Conservation (phyloP, 2,797 vertebrate genomes). For the Pteropus rufus region DNA sequence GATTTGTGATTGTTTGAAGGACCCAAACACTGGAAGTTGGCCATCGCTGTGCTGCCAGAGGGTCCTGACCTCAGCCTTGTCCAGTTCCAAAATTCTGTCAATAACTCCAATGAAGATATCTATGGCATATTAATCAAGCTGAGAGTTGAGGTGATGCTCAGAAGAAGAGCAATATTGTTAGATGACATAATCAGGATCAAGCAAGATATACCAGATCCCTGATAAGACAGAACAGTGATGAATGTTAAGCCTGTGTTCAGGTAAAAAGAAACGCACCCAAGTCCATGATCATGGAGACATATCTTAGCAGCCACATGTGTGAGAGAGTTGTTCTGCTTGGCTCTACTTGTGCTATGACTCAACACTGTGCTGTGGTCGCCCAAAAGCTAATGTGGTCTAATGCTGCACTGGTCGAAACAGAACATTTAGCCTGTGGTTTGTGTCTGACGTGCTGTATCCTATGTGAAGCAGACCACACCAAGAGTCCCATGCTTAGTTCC, state of each 20-base stretch:
- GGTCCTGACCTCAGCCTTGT: slow-evolving; percentile 31
- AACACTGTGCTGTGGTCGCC: not conserved
- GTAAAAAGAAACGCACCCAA: not conserved
- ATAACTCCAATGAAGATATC: not conserved
- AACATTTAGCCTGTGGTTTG: not conserved
- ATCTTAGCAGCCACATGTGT: not conserved
- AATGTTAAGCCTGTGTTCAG: not conserved
- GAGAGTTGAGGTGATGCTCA: not conserved
- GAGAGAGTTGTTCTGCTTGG: not conserved
- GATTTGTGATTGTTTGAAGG: not conserved
- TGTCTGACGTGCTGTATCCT: not conserved
- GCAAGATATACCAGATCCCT: not conserved
- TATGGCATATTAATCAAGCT: not conserved
- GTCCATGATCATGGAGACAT: not conserved
- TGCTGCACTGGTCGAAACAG: not conserved
- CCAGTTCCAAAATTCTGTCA: slow-evolving; percentile 51
- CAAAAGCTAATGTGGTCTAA: slow-evolving; percentile 19
- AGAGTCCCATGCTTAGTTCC: not conserved
- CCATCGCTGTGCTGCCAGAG: not conserved
- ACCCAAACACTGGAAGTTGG: not conserved
- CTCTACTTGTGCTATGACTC: slow-evolving; percentile 27
- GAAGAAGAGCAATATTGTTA: not conserved
- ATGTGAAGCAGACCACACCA: not conserved
- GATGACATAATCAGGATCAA: slow-evolving; percentile 2
- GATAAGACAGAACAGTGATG: not conserved